Evolutionary conservation across 1,140 invertebrate species (phyloP).

Genomic region (Cataglyphis hispanica): DNA sequence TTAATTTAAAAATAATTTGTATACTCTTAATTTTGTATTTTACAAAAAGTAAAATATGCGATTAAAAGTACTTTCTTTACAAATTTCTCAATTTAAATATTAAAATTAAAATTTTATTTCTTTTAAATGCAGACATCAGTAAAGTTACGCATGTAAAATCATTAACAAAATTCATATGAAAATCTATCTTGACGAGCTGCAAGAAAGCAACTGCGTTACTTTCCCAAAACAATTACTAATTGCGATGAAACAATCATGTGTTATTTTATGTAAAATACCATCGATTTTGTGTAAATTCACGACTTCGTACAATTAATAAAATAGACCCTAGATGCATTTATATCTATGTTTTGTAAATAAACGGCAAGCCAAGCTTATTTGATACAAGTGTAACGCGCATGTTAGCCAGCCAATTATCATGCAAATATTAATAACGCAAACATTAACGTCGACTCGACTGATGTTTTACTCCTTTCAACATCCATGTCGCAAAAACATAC

Average conservation of each 20-base stretch:
- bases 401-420: slow-evolving; percentile 35
- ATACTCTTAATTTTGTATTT: background rate
- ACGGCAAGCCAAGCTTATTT: slow-evolving; percentile 23
- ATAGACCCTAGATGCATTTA: background rate
- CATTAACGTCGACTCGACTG: slow-evolving; percentile 13
- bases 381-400: background rate
- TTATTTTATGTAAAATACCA: slow-evolving; percentile 5
- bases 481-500: background rate
- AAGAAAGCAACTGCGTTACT: background rate
- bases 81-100: background rate
- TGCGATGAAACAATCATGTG: background rate
- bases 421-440: slow-evolving; percentile 53
- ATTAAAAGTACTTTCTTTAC: background rate
- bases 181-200: background rate
- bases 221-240: background rate
- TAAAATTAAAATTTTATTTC: too few species aligned
- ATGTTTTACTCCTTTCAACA: background rate
- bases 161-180: background rate
- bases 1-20: background rate
- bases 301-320: slow-evolving; percentile 44
- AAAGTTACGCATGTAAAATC: background rate
- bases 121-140: background rate
- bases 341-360: slow-evolving; percentile 31
- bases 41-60: background rate
- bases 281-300: background rate